Conservation (phyloP, 1,140 invertebrate genomes). For the Epicauta chinensis region DNA sequence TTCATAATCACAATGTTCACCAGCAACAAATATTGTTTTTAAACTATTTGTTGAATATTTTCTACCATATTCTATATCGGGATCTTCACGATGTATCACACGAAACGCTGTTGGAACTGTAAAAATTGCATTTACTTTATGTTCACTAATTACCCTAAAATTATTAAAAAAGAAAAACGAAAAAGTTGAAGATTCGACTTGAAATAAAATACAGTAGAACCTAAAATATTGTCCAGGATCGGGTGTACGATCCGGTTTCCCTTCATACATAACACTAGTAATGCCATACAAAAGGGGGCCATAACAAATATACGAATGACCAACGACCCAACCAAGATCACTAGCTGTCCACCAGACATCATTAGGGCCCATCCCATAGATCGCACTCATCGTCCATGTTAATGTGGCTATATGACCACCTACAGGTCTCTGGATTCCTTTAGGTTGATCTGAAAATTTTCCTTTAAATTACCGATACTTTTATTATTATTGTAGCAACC, state of each 20-base stretch:
- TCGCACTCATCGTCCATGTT: conserved; percentile 74
- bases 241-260: conserved; percentile 89
- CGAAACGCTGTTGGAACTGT: conserved; percentile 86
- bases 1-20: conserved; percentile 90
- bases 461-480: background rate
- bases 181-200: background rate
- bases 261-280: conserved; percentile 88
- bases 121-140: conserved; percentile 78
- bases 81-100: conserved; percentile 73
- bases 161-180: conserved; percentile 3
- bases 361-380: conserved; percentile 75
- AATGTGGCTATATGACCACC: conserved; percentile 80
- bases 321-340: conserved; percentile 88
- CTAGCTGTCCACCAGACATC: conserved; percentile 86
- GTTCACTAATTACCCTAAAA: conserved; percentile 74
- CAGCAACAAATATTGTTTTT: conserved; percentile 79
- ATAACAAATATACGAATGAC: conserved; percentile 91
- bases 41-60: conserved; percentile 69
- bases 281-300: conserved; percentile 75
- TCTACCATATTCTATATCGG: conserved; percentile 55
- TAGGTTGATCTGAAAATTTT: conserved; percentile 59
- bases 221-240: conserved; percentile 86
- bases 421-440: conserved; percentile 78
- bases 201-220: conserved; percentile 38
- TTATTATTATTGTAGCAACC: conserved; percentile 42